Base-by-base conservation (phyloP, 1,140 invertebrate species). In the Coboldia fuscipes region DNA sequence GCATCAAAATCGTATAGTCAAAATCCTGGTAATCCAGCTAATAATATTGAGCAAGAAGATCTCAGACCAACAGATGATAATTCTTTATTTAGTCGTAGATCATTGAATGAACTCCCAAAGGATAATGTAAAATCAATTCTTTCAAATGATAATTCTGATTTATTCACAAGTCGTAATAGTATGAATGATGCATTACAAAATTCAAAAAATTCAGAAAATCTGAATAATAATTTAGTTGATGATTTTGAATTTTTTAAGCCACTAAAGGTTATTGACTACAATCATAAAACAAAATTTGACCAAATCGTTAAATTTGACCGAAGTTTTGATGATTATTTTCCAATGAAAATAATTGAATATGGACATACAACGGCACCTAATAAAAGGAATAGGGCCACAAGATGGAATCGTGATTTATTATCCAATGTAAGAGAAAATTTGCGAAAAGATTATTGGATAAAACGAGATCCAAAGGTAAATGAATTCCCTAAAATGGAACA, bases 221-320 rank as follows among this genome's bases (percentile, higher is more conserved):
- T 24, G 23, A 7, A 8, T 24, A n/a, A 24, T 8, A 24, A 14
- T 17, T 21, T 22, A 24, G 18, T 13, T 16, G 14, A 27, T 12
- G 24, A 27, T 12, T 4, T 10, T 10, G 54, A 56, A 14, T 37
- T 61, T 29, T 55, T 62, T 33, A 45, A 58, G 32, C 57, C 62
- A 30, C 58, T 62, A n/a, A 66, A 72, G 39, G 64, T 78, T 17
- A 65, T 79, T 29, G 74, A 81, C 54, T 79, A 81, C 55, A 67
- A 68, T 14, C 75, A 77, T 43, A 66, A 68, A 41, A 52, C 61
- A 35, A 29, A 45, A 4, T 34, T 30, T 13, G 38, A 38, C 34
- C 19, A 27, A 4, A 3, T 3, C 33, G 14, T 26, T 27, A 27
- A 6, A 15, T 18, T 21, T n/a, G 9, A 4, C 23, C 24, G 17